Conservation (phyloP, 2,113 vertebrate genomes). For the Silurus meridionalis region DNA sequence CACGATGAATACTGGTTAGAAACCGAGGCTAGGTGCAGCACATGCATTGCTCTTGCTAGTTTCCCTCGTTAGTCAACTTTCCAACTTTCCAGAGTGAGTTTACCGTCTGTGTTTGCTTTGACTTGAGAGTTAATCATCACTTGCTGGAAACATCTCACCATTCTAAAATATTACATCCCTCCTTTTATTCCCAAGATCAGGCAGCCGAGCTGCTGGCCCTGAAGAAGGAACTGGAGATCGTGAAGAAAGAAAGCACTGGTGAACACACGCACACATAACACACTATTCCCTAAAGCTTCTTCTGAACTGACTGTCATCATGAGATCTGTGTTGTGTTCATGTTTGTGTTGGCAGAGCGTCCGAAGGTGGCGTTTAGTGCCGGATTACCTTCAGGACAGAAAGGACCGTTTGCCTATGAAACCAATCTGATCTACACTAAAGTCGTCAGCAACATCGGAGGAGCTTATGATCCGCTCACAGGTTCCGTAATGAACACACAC, state of each 20-base stretch:
- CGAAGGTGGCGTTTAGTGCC: slow-evolving; percentile 28
- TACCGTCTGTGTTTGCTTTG: too few species aligned
- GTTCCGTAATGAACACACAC: neutral
- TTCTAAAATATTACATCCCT: neutral
- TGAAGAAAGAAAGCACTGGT: neutral
- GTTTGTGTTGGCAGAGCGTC: neutral
- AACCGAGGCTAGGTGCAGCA: too few species aligned
- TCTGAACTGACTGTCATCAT: neutral
- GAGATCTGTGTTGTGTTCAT: neutral
- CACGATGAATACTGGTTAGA: too few species aligned
- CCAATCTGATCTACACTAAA: slow-evolving; percentile 3
- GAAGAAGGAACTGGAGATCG: neutral
- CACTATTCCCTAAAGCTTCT: neutral
- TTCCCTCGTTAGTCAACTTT: too few species aligned
- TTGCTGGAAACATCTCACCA: too few species aligned
- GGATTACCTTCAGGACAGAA: neutral
- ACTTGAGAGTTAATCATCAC: too few species aligned
- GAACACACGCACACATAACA: neutral
- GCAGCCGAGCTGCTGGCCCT: neutral
- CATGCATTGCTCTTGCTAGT: too few species aligned
- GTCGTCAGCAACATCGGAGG: slow-evolving; percentile 21
- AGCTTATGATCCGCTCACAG: slow-evolving; percentile 21
- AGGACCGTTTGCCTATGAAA: neutral
- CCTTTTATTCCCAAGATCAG: neutral
- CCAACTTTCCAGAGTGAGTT: too few species aligned